These are phyloP conservation scores for Platalea minor DNA, from an alignment of 2,797 vertebrate genomes.

Conservation along the genomic window DNA sequence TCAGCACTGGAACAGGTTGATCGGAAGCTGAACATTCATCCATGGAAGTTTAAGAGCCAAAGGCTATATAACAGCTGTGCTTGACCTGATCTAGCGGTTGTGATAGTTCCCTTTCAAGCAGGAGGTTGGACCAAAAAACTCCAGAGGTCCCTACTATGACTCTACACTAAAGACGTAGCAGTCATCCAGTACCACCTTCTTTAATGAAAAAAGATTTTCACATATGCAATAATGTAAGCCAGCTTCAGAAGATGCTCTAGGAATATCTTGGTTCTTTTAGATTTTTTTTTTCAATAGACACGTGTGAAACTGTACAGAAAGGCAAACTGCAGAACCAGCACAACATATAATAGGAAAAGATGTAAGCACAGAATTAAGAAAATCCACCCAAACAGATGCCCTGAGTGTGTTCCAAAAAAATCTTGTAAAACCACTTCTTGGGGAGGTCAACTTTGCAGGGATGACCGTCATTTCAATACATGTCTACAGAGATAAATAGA, in stretches of 20 bases:
- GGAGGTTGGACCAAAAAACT: background rate
- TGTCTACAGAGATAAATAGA: background rate
- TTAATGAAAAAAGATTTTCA: background rate
- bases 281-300: background rate
- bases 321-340: background rate
- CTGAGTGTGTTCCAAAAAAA: background rate
- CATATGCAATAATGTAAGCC: background rate
- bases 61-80: background rate
- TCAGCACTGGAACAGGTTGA: background rate
- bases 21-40: background rate
- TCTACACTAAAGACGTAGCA: fast-evolving
- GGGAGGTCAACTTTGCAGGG: background rate
- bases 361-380: fast-evolving
- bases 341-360: background rate
- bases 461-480: background rate
- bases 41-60: background rate
- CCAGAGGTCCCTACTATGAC: background rate
- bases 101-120: background rate
- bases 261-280: background rate
- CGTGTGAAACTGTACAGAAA: background rate
- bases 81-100: background rate
- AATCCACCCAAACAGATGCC: background rate
- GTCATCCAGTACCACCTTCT: background rate
- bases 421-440: background rate
- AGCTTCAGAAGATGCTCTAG: background rate